Evolutionary conservation across 2,797 vertebrate genomes (phyloP).

Genomic region (Cynodonichthys magdalenae): DNA sequence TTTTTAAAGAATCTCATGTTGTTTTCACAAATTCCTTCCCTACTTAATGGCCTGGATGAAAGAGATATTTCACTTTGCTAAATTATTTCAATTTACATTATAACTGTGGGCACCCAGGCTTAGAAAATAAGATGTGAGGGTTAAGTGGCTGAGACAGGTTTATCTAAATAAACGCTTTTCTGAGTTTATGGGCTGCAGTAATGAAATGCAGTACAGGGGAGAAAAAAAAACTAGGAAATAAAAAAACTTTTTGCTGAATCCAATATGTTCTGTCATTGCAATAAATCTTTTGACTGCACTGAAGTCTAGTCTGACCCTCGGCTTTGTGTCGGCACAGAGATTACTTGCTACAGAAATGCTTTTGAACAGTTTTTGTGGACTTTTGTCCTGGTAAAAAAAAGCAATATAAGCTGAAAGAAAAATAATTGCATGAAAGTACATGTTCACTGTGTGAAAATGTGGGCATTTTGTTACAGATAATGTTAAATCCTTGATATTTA

Average conservation of each 20-base stretch:
- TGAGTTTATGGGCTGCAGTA: conserved; percentile 3
- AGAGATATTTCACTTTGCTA: conserved; percentile 37
- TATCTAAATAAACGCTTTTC: conserved; percentile 6
- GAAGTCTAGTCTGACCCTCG: conserved; percentile 2
- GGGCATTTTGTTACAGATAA: not conserved
- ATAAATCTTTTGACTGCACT: conserved; percentile 12
- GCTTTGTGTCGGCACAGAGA: not conserved
- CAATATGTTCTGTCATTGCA: not conserved
- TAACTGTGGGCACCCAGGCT: conserved; percentile 13
- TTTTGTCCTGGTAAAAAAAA: not conserved
- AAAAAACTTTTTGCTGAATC: not conserved
- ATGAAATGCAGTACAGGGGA: not conserved
- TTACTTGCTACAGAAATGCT: conserved; percentile 1
- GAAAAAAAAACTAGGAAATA: not conserved
- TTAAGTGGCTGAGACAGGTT: conserved; percentile 10
- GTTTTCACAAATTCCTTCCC: conserved; percentile 24
- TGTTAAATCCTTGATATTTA: not conserved
- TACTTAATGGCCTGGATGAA: conserved; percentile 29
- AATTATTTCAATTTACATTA: conserved; percentile 29
- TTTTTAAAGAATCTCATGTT: conserved; percentile 33
- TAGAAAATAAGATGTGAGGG: conserved; percentile 14
- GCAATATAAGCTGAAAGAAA: not conserved
- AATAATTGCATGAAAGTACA: not conserved
- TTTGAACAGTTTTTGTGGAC: not conserved
- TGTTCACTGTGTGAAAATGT: not conserved